These are phyloP conservation scores for Leuciscus idus DNA, from an alignment of 2,113 vertebrate genomes.

Conservation along the genomic window DNA sequence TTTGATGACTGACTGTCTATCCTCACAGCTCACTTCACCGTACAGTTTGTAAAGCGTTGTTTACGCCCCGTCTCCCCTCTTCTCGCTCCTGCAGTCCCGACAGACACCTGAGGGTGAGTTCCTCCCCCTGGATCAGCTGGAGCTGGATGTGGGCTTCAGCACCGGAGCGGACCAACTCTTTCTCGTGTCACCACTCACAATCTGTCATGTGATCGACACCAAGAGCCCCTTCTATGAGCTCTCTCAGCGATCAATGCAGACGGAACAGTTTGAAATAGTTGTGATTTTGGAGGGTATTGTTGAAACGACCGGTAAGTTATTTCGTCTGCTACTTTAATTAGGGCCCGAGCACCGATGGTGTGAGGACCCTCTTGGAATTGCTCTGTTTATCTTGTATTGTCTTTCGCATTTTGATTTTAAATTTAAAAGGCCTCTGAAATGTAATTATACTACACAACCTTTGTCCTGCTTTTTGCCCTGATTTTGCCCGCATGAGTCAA, in stretches of 20 bases:
- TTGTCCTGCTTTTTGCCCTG: too few species aligned
- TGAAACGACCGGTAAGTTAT: conserved; percentile 94
- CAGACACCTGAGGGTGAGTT: conserved; percentile 99
- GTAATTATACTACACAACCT: not conserved
- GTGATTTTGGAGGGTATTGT: conserved; percentile 99
- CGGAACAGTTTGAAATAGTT: conserved; percentile 97
- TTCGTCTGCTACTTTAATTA: not conserved
- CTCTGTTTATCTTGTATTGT: not conserved
- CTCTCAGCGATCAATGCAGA: conserved; percentile 97
- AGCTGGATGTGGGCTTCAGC: conserved; percentile 98
- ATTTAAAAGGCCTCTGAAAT: not conserved
- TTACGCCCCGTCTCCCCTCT: conserved; percentile 48
- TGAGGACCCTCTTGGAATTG: too few species aligned
- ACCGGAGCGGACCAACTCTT: conserved; percentile 99
- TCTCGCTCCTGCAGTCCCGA: conserved; percentile 85
- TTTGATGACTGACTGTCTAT: conserved; percentile 53
- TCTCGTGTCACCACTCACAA: conserved; percentile 97
- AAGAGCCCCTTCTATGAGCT: conserved; percentile 99
- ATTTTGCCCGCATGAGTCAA: too few species aligned
- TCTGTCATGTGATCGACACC: conserved; percentile 98
- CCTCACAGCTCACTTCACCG: conserved; percentile 60
- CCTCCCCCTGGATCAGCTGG: conserved; percentile 96
- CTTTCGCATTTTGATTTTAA: not conserved
- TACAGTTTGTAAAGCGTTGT: conserved; percentile 63
- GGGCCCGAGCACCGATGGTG: too few species aligned